These are phyloP conservation scores for Drosophila acutilabella DNA, from an alignment of 2,888 invertebrate genomes.

Conservation along the genomic window DNA sequence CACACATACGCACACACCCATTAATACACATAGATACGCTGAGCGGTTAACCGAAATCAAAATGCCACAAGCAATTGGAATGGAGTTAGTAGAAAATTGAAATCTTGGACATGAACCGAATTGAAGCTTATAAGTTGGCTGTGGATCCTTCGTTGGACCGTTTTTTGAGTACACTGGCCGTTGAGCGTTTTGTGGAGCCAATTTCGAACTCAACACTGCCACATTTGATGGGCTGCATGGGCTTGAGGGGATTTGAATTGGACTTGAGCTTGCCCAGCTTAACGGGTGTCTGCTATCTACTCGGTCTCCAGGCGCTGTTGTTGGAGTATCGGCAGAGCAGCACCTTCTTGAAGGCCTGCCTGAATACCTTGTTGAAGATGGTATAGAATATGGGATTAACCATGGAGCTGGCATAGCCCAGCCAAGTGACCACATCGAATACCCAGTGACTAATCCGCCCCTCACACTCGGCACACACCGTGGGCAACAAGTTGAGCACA, in stretches of 20 bases:
- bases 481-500: slow-evolving; percentile 93
- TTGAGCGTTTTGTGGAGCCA: slow-evolving; percentile 19
- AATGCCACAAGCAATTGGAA: slow-evolving; percentile 23
- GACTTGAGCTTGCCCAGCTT: slow-evolving; percentile 58
- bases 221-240: slow-evolving; percentile 55
- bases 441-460: slow-evolving; percentile 91
- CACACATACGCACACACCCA: slow-evolving; percentile 19
- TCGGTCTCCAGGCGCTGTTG: slow-evolving; percentile 86
- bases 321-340: slow-evolving; percentile 91
- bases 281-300: slow-evolving; percentile 85
- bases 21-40: slow-evolving; percentile 30
- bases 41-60: slow-evolving; percentile 43
- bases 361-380: slow-evolving; percentile 96
- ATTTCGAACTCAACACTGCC: slow-evolving; percentile 64
- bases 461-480: slow-evolving; percentile 93
- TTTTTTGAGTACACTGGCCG: slow-evolving; percentile 46
- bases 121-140: slow-evolving; percentile 43
- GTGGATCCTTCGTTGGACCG: slow-evolving; percentile 36
- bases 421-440: slow-evolving; percentile 95
- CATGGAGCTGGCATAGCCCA: slow-evolving; percentile 97
- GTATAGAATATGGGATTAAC: slow-evolving; percentile 98
- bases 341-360: slow-evolving; percentile 95
- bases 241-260: slow-evolving; percentile 45
- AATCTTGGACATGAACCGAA: slow-evolving; percentile 5
- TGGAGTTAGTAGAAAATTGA: neutral